Evolutionary conservation across 2,113 vertebrate genomes (phyloP).

Genomic region (Myocastor coypus): DNA sequence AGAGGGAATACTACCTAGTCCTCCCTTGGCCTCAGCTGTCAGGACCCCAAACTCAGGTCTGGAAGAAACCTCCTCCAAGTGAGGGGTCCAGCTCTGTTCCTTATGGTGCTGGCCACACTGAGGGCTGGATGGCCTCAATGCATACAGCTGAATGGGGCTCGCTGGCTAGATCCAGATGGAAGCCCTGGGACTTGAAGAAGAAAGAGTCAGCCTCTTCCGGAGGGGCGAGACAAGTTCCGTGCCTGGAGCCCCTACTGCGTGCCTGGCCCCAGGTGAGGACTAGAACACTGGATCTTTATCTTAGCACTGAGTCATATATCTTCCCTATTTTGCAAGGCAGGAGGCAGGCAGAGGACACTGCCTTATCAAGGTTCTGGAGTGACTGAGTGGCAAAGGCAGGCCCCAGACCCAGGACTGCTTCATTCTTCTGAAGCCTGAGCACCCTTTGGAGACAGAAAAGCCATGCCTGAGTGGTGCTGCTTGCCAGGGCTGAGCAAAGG

Average conservation of each 20-base stretch:
- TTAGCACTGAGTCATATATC: background rate
- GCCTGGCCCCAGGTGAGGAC: background rate
- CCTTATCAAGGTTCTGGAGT: background rate
- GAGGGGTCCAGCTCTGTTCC: background rate
- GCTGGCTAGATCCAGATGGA: background rate
- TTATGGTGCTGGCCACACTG: accelerated
- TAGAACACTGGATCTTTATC: background rate
- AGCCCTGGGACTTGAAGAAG: background rate
- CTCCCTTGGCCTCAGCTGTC: background rate
- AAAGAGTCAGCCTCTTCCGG: background rate
- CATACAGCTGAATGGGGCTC: background rate
- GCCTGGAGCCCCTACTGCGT: background rate
- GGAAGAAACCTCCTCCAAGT: background rate
- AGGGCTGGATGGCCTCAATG: background rate
- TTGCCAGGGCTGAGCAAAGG: background rate
- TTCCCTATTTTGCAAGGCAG: background rate
- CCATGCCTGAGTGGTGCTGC: background rate
- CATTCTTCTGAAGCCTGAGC: background rate
- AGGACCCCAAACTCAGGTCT: background rate
- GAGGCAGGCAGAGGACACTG: background rate
- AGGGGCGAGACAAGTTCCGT: background rate
- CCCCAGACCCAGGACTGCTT: background rate
- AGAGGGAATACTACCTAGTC: background rate
- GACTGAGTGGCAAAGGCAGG: background rate
- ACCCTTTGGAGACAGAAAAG: background rate